Evolutionary conservation across 2,113 vertebrate genomes (phyloP).

Genomic region (Irena cyanogastra): DNA sequence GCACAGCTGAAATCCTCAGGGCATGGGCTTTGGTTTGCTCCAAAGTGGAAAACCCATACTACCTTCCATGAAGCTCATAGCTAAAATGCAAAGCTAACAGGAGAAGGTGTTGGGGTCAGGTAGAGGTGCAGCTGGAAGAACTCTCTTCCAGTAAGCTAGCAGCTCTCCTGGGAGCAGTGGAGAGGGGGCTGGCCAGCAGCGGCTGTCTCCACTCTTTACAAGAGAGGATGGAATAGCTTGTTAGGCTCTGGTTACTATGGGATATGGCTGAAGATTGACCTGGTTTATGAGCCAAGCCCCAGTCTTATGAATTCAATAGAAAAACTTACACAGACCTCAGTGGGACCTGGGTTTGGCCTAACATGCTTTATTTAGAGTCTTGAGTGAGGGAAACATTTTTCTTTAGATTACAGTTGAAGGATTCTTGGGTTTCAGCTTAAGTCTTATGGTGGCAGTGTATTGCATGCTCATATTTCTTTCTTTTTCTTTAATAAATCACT

Average conservation of each 20-base stretch:
- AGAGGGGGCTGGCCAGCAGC: neutral
- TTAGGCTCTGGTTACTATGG: slow-evolving; percentile 21
- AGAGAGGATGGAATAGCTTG: neutral
- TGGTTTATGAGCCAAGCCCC: slow-evolving; percentile 20
- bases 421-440: slow-evolving; percentile 50
- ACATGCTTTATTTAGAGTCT: slow-evolving; percentile 2
- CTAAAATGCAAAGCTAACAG: neutral
- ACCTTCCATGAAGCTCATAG: neutral
- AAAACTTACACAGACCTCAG: neutral
- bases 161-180: neutral
- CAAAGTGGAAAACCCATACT: neutral
- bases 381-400: slow-evolving; percentile 41
- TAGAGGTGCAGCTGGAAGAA: slow-evolving; percentile 28
- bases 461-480: neutral
- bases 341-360: slow-evolving; percentile 37
- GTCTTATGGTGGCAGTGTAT: neutral
- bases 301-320: neutral
- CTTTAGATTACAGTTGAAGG: slow-evolving; percentile 42
- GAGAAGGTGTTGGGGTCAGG: slow-evolving; percentile 43
- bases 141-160: neutral
- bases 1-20: neutral
- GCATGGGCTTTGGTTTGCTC: neutral
- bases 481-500: slow-evolving; percentile 22
- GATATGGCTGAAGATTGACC: slow-evolving; percentile 36
- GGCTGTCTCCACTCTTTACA: neutral